Base-by-base conservation (phyloP, 2,797 vertebrate species). In the Morus bassanus region DNA sequence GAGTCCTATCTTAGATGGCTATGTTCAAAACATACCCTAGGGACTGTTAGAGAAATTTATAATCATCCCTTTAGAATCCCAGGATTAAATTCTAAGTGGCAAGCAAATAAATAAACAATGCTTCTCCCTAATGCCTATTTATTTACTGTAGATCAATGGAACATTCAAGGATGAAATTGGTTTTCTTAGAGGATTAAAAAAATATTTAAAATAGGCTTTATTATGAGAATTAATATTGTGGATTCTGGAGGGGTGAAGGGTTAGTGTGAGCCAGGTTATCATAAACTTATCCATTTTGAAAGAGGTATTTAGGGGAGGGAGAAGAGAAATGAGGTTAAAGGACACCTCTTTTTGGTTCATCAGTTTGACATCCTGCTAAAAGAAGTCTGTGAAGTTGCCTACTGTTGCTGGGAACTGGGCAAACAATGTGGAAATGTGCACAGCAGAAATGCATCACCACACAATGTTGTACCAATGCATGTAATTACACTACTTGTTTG, bases 161-260 rank as follows among this genome's bases (percentile, higher is more conserved):
- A 97, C 93, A 41, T 94, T 94, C 93, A 96, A 95, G 89, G 93
- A 96, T 95, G 89, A 95, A 95, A 94, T 95, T 95, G 93, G 85
- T 95, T 97, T 97, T 93, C 96, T 89, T 92, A 91, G 82, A 85
- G 64, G 80, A 92, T 82, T 94, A 80, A 89, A 92, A 89, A 91
- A 87, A 94, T 89, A 91, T 92, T 94, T 95, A 64, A 95, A 97
- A 93, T 95, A 94, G 61, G 27, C 51, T 95, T 93, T 95, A 87
- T 94, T 89, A 80, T 60, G 22, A 93, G 83, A 94, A 93, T 89
- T 88, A 93, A 92, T 91, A 28, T 31, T 80, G 82, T 82, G 67
- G 74, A 41, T 93, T 94, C 61, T 59, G 53, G 31, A 93, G 69
- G 35, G 70, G 56, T 68, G 78, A 95, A 70, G 43, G 68, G 67